Percentiles rank a stretch among this genome's conserved stretches.
Conservation (phyloP, 2,113 vertebrate species). For the Physeter macrocephalus region DNA sequence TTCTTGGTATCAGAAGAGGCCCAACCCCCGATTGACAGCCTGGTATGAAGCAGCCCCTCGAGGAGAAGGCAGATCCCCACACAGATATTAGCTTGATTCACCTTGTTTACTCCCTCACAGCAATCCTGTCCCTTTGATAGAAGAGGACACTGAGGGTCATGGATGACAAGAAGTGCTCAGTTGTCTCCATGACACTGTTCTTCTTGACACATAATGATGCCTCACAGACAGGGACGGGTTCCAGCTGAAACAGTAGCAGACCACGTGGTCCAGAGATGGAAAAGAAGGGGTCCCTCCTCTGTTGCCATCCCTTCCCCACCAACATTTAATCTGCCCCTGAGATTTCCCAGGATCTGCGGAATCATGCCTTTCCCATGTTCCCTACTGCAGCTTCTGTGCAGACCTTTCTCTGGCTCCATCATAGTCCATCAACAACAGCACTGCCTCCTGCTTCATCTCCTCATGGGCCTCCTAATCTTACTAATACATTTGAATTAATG, state of each 20-base stretch:
- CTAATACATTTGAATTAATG: neutral
- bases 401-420: neutral
- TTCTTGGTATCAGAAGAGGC: neutral
- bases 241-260: neutral
- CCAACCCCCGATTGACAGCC: neutral
- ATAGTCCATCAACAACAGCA: fast-evolving
- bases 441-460: neutral
- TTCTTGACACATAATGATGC: neutral
- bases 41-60: neutral
- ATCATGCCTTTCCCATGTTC: fast-evolving
- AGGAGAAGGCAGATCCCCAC: neutral
- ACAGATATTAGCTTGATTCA: neutral
- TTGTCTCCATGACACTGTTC: fast-evolving
- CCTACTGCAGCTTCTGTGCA: neutral
- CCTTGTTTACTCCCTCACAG: neutral
- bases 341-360: no score
- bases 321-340: neutral
- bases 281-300: neutral
- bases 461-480: neutral
- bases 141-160: neutral
- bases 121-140: neutral
- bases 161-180: neutral
- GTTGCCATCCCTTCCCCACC: fast-evolving
- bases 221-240: neutral
- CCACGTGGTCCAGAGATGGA: neutral